These are phyloP conservation scores for Psettodes erumei DNA, from an alignment of 2,113 vertebrate genomes.

Conservation along the genomic window DNA sequence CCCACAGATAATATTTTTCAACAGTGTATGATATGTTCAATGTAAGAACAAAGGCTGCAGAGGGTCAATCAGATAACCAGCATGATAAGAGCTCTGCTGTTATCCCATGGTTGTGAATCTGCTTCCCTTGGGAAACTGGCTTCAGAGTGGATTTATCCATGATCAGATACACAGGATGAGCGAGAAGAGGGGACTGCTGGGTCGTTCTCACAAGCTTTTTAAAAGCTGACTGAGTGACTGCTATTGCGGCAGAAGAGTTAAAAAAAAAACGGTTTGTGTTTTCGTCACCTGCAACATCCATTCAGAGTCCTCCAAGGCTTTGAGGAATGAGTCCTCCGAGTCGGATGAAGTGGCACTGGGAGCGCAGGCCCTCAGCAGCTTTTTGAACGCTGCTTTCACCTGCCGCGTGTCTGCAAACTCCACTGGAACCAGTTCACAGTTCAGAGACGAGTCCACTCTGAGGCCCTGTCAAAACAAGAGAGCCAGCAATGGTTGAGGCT, in stretches of 20 bases:
- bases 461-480: slow-evolving; percentile 85
- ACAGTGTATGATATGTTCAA: slow-evolving; percentile 34
- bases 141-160: slow-evolving; percentile 57
- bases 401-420: slow-evolving; percentile 94
- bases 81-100: slow-evolving; percentile 47
- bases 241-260: neutral
- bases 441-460: slow-evolving; percentile 92
- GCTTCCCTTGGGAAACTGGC: slow-evolving; percentile 66
- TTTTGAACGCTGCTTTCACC: slow-evolving; percentile 95
- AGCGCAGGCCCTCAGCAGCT: slow-evolving; percentile 93
- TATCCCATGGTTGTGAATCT: slow-evolving; percentile 35
- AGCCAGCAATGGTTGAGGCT: neutral
- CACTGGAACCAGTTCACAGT: slow-evolving; percentile 97
- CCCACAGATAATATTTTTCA: slow-evolving; percentile 61
- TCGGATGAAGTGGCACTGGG: slow-evolving; percentile 90
- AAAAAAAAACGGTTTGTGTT: neutral
- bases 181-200: slow-evolving; percentile 25
- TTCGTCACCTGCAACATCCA: slow-evolving; percentile 94
- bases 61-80: slow-evolving; percentile 59
- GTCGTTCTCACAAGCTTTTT: slow-evolving; percentile 49
- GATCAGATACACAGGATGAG: slow-evolving; percentile 61
- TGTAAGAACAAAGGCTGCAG: slow-evolving; percentile 48
- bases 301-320: slow-evolving; percentile 93
- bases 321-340: slow-evolving; percentile 92
- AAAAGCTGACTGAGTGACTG: neutral